Percentiles rank a stretch among this genome's conserved stretches.
Evolutionary conservation across 2,888 invertebrate genomes (phyloP).

Genomic region (Syritta pipiens): DNA sequence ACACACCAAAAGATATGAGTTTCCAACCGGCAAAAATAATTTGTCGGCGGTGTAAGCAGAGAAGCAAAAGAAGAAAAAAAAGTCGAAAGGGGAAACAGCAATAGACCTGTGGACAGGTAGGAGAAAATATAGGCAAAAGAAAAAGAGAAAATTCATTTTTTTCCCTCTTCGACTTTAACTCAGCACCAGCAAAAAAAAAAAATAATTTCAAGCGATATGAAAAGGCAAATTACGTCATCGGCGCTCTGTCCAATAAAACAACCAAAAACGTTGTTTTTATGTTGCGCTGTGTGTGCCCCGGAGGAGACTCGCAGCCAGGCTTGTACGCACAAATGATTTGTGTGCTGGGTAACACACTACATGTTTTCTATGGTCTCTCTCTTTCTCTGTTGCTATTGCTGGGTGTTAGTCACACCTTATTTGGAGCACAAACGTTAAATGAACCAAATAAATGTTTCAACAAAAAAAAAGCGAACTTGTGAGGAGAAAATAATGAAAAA

Average conservation of each 20-base stretch:
- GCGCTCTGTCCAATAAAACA: conserved; percentile 45
- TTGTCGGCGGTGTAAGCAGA: neutral
- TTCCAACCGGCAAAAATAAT: conserved; percentile 32
- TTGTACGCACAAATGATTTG: conserved; percentile 7
- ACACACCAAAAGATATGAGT: conserved; percentile 11
- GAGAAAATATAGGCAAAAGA: conserved; percentile 4
- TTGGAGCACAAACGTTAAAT: conserved; percentile 50
- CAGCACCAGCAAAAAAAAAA: neutral
- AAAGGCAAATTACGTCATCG: conserved; percentile 59
- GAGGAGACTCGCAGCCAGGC: too few species aligned
- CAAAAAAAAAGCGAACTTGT: conserved; percentile 5
- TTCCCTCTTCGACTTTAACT: neutral
- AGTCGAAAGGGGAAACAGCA: conserved; percentile 29
- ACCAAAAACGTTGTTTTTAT: conserved; percentile 24
- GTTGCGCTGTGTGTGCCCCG: conserved; percentile 17
- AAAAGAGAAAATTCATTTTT: conserved; percentile 16
- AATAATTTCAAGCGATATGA: conserved; percentile 23
- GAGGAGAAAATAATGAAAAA: conserved; percentile 22
- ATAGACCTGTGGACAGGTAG: conserved; percentile 28
- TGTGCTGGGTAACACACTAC: conserved; percentile 17
- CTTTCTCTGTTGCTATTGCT: conserved; percentile 1
- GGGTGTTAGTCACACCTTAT: conserved; percentile 48
- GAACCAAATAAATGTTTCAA: conserved; percentile 49
- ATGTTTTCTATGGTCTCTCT: neutral
- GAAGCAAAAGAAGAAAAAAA: neutral